Evolutionary conservation across 2,797 vertebrate genomes (phyloP).

Genomic region (Coendou prehensilis): DNA sequence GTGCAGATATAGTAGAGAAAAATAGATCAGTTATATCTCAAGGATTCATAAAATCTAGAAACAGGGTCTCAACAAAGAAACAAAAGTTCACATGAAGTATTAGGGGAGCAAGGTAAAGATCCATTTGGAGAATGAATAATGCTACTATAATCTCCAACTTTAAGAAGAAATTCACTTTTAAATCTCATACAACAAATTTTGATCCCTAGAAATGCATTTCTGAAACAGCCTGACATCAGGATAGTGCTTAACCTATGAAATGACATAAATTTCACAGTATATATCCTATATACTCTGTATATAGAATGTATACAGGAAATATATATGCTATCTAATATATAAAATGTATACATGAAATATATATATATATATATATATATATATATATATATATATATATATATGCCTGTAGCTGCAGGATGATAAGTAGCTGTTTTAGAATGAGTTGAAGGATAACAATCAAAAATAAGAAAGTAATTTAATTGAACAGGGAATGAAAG

Average conservation of each 20-base stretch:
- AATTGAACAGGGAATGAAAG: background rate
- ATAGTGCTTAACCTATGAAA: background rate
- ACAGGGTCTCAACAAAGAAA: background rate
- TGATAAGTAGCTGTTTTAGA: background rate
- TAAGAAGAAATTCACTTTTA: background rate
- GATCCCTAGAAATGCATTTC: background rate
- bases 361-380: background rate
- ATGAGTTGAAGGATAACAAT: background rate
- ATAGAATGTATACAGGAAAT: background rate
- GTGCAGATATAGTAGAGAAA: background rate
- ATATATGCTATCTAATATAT: background rate
- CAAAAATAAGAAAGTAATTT: background rate
- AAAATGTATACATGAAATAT: too few relatives aligned
- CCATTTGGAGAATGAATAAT: background rate
- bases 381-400: too few relatives aligned
- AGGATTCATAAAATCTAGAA: background rate
- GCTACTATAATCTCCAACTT: background rate
- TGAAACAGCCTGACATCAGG: constrained; percentile 30
- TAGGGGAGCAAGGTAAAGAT: background rate
- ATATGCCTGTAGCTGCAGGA: background rate
- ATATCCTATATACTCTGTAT: background rate
- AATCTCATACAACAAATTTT: background rate
- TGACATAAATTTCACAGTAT: background rate
- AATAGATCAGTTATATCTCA: background rate
- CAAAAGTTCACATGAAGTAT: background rate